Base-by-base conservation (phyloP, 2,888 invertebrate species). In the Zonitis immaculata region DNA sequence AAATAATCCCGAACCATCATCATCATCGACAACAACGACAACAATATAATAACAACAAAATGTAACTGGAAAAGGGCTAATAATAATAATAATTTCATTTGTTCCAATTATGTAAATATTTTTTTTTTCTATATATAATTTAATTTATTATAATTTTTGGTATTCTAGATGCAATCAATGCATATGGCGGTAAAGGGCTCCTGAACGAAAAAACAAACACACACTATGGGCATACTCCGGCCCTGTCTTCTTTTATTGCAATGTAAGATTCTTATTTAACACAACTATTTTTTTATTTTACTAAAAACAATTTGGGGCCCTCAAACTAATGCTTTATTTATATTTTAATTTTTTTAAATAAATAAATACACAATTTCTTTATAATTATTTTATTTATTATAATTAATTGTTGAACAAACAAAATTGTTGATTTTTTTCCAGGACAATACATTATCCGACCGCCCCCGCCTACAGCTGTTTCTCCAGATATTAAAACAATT, bases 101-200 rank as follows among this genome's bases (percentile, higher is more conserved):
- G 20, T 39, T 48, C 14, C 25, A 11, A 25, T 26, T 25, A 12
- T 16, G 14, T 12, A 9, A 12, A 14, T 22, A 14, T 35, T 39
- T 35, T 26, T 50, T 60, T 58, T 44, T 54, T 43, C 47, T 47
- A 44, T 27, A n/a, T n/a, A n/a, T n/a, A n/a, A n/a, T n/a, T n/a
- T n/a, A 22, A 22, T 22, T 22, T 22, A 22, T 22, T 22, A 22
- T 22, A 22, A 22, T 22, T 22, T 58, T 81, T 69, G 66, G 67
- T 72, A 80, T 87, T 87, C 82, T 87, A 87, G 87, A 87, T 87
- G 87, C 87, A 87, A 87, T 87, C 87, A 88, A 83, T 88, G 87
- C 86, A 86, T 87, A 82, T 88, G 87, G 87, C 87, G 87, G 86
- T 88, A 87, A 86, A 80, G 73, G 75, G 71, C 71, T 69, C 72